phyloP scores from a whole-genome alignment of 2,797 vertebrate species.

The Spinus pinus region DNA sequence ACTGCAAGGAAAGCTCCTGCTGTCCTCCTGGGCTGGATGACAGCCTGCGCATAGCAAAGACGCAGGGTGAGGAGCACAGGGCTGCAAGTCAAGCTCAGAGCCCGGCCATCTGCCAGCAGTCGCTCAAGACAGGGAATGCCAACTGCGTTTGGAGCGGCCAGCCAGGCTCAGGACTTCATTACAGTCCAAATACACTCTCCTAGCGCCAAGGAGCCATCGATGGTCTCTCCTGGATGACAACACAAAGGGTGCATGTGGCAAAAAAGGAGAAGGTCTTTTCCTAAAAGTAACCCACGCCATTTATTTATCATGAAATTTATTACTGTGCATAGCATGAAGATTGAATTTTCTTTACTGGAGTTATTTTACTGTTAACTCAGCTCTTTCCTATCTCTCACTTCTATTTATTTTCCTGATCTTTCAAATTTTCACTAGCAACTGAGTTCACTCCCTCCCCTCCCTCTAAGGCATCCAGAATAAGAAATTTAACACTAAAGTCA shows the following conservation, averaged over 20 bases:
- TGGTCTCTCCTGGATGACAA: fast-evolving
- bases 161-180: not conserved
- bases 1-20: not conserved
- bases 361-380: not conserved
- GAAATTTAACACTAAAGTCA: not conserved
- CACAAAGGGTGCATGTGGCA: not conserved
- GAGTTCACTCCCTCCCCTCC: not conserved
- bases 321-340: not conserved
- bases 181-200: not conserved
- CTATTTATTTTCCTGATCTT: not conserved
- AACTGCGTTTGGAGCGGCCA: not conserved
- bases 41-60: not conserved
- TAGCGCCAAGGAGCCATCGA: fast-evolving
- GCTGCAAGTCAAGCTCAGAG: constrained; percentile 2
- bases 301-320: not conserved
- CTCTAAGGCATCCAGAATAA: not conserved
- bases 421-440: not conserved
- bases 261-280: not conserved
- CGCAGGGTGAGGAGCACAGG: not conserved
- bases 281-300: not conserved
- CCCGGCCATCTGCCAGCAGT: constrained; percentile 35
- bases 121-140: not conserved
- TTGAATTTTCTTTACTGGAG: not conserved
- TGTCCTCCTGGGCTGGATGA: not conserved
- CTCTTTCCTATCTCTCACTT: not conserved